phyloP scores from a whole-genome alignment of 1,140 invertebrate genomes.

The Lerema accius region DNA sequence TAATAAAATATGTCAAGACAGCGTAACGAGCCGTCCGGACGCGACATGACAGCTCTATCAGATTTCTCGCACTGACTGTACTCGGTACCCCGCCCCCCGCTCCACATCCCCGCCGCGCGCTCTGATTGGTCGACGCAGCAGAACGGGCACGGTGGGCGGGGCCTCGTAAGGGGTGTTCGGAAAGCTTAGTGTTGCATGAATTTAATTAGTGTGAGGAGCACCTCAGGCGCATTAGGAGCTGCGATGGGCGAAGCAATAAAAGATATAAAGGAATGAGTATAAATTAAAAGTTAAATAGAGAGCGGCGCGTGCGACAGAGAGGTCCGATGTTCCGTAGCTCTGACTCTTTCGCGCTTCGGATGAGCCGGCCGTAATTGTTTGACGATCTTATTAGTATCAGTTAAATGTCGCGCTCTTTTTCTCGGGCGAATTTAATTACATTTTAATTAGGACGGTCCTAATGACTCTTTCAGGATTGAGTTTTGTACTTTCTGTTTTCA shows the following conservation, averaged over 20 bases:
- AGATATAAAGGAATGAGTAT: conserved; percentile 83
- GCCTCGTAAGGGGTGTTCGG: conserved; percentile 51
- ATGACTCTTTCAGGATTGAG: conserved; percentile 68
- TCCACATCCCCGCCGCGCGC: conserved; percentile 43
- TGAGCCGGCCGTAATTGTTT: conserved; percentile 76
- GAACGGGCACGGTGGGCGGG: conserved; percentile 51
- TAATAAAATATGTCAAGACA: conserved; percentile 81
- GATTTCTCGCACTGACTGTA: conserved; percentile 70
- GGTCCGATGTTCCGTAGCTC: conserved; percentile 31
- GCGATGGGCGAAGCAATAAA: conserved; percentile 82
- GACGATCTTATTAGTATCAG: conserved; percentile 83
- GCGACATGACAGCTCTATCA: conserved; percentile 79
- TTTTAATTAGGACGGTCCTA: conserved; percentile 76
- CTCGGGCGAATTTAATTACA: conserved; percentile 79
- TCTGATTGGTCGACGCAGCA: conserved; percentile 43
- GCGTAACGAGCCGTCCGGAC: conserved; percentile 71
- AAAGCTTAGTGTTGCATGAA: conserved; percentile 81
- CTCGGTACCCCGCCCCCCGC: conserved; percentile 46
- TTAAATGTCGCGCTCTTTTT: conserved; percentile 80
- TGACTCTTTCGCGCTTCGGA: conserved; percentile 52
- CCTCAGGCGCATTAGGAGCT: conserved; percentile 81
- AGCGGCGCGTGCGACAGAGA: conserved; percentile 53
- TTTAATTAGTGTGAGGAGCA: conserved; percentile 81
- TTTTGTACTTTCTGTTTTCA: conserved; percentile 43
- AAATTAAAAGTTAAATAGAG: conserved; percentile 83